Evolutionary conservation across 2,888 invertebrate species (phyloP).

Genomic region (Morpho deidamia): DNA sequence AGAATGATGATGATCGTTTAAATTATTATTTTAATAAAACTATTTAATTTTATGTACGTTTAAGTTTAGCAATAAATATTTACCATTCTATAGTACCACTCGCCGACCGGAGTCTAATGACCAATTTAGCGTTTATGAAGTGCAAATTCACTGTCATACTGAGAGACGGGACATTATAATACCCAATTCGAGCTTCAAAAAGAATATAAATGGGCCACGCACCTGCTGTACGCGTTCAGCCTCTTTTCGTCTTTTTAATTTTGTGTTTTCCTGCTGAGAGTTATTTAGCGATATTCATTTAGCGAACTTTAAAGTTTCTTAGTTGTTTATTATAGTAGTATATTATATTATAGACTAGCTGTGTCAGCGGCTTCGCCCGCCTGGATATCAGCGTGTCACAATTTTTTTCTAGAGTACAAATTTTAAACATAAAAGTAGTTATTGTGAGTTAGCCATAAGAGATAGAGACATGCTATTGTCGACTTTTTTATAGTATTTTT

Average conservation of each 20-base stretch:
- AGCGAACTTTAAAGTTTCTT: conserved; percentile 4
- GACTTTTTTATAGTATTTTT: too few relatives aligned
- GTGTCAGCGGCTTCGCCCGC: too few relatives aligned
- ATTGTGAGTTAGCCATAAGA: too few relatives aligned
- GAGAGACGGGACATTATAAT: conserved; percentile 68
- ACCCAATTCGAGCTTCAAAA: conserved; percentile 67
- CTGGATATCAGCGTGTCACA: too few relatives aligned
- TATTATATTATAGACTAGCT: too few relatives aligned
- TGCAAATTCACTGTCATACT: conserved; percentile 73
- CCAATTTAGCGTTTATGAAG: conserved; percentile 74
- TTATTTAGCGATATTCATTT: conserved; percentile 25
- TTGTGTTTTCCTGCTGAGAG: conserved; percentile 28
- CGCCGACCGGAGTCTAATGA: conserved; percentile 45
- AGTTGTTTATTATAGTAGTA: neutral
- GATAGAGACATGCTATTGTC: too few relatives aligned
- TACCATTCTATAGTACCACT: conserved; percentile 58
- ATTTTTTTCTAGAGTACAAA: too few relatives aligned
- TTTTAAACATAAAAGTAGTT: too few relatives aligned
- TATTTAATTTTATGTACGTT: conserved; percentile 14
- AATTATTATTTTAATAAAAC: too few relatives aligned
- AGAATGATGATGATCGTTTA: too few relatives aligned
- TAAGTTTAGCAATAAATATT: conserved; percentile 56
- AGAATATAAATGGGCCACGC: conserved; percentile 58
- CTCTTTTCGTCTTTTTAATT: conserved; percentile 33
- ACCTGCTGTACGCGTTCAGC: conserved; percentile 20